Evolutionary conservation across 92 coral and sea anemone genomes (phyloP).

Genomic region (Porites cylindrica): DNA sequence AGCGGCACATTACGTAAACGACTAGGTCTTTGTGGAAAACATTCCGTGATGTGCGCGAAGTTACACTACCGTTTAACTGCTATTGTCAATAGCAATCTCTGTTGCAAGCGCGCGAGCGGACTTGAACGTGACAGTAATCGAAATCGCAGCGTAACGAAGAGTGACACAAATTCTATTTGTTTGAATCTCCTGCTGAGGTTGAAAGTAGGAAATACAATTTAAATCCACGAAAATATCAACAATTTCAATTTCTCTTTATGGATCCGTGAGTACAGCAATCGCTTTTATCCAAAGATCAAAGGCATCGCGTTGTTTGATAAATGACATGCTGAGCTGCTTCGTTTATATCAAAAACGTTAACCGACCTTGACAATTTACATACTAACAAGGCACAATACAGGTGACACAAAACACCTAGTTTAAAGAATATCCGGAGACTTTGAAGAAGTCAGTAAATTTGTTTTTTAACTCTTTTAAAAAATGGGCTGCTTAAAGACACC

Average conservation of each 20-base stretch:
- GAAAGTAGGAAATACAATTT: conserved; percentile 10
- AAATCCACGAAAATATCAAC: conserved; percentile 1
- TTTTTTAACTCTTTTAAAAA: neutral
- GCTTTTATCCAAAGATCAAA: neutral
- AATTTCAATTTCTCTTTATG: neutral
- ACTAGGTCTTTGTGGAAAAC: no score
- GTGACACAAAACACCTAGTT: neutral
- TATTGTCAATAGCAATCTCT: no score
- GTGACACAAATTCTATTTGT: neutral
- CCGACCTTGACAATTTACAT: neutral
- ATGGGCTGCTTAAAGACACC: neutral
- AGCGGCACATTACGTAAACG: no score
- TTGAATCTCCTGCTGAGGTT: conserved; percentile 13
- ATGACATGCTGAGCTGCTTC: neutral
- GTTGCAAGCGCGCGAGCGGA: neutral
- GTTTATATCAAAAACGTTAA: neutral
- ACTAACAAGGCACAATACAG: neutral
- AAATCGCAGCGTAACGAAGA: neutral
- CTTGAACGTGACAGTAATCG: neutral
- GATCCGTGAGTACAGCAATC: conserved; percentile 8
- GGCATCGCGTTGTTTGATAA: neutral
- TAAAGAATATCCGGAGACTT: neutral
- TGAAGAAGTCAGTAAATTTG: neutral
- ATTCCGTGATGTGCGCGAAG: no score
- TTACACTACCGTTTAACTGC: no score